Base-by-base conservation (phyloP, 1,140 invertebrate species). In the Ptiloglossa arizonensis region DNA sequence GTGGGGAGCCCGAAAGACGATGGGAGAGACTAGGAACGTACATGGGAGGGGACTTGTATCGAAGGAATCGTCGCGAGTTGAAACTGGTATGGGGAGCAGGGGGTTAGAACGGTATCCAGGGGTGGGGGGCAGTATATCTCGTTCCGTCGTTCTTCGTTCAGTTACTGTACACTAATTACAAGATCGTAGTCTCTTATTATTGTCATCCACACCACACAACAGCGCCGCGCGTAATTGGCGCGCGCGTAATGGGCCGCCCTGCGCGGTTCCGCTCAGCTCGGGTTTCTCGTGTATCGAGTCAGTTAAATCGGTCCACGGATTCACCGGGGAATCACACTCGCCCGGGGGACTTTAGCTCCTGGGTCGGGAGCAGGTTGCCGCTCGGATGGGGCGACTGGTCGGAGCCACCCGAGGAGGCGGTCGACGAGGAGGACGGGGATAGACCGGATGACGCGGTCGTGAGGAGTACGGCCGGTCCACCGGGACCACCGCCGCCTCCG, bases 161-260 rank as follows among this genome's bases (percentile, higher is more conserved):
- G 19, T 67, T 84, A 88, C 89, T 92, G 91, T 93, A 93, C 91
- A 93, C 91, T 93, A 93, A 92, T 93, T 93, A 92, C 90, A 92
- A 92, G 82, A 83, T 87, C 73, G 85, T 85, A 88, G 88, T 90
- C 85, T 87, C 86, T 93, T 90, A 92, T 93, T 93, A 93, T 93
- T 93, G 92, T 93, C 92, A 90, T 91, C 88, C 89, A 88, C 90
- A 88, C 87, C 82, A 86, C 86, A 85, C 74, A 80, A 77, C 57
- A 78, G 77, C 59, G 80, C 75, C 73, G 72, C 72, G 46, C 57
- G 63, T 22, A 59, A 24, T 11, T 41, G 41, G 11, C n/a, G n/a
- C n/a, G n/a, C n/a, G n/a, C n/a, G n/a, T n/a, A n/a, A n/a, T n/a
- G n/a, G n/a, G n/a, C n/a, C n/a, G n/a, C 41, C 13, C 41, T 11